These are phyloP conservation scores for Daktulosphaira vitifoliae DNA, from an alignment of 1,140 invertebrate genomes.

Conservation along the genomic window DNA sequence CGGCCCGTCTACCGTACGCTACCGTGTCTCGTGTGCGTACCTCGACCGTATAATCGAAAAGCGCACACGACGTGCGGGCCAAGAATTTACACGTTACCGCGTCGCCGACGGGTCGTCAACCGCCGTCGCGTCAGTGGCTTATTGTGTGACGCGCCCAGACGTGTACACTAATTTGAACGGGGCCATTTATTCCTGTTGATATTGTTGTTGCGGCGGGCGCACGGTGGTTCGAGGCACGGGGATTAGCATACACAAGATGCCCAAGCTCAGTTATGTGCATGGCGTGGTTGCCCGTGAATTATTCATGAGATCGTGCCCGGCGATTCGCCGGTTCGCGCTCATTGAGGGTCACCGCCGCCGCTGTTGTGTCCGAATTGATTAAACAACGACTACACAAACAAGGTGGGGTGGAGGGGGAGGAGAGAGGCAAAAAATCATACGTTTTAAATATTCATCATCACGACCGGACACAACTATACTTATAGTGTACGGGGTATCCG, in stretches of 20 bases:
- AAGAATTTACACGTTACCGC: no score
- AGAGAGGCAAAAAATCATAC: background rate
- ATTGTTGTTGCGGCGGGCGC: background rate
- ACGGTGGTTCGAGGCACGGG: background rate
- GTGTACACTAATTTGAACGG: no score
- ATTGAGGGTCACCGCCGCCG: conserved; percentile 7
- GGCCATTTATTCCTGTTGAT: background rate
- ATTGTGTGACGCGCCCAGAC: no score
- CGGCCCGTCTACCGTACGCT: no score
- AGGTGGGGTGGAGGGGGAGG: background rate
- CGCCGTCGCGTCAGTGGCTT: no score
- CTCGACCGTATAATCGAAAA: no score
- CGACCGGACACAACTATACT: conserved; percentile 20
- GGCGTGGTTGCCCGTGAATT: conserved; percentile 12
- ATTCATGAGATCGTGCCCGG: conserved; percentile 31
- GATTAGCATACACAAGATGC: conserved; percentile 30
- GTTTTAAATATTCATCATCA: conserved; percentile 33
- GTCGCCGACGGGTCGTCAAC: no score
- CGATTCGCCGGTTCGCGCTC: conserved; percentile 18
- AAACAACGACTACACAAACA: conserved; percentile 8
- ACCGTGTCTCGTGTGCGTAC: no score
- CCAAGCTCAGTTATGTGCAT: conserved; percentile 8
- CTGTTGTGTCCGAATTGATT: conserved; percentile 25
- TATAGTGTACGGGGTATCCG: background rate
- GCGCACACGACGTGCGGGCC: no score